phyloP scores from a whole-genome alignment of 2,797 vertebrate genomes.

The Lepus oiostolus region DNA sequence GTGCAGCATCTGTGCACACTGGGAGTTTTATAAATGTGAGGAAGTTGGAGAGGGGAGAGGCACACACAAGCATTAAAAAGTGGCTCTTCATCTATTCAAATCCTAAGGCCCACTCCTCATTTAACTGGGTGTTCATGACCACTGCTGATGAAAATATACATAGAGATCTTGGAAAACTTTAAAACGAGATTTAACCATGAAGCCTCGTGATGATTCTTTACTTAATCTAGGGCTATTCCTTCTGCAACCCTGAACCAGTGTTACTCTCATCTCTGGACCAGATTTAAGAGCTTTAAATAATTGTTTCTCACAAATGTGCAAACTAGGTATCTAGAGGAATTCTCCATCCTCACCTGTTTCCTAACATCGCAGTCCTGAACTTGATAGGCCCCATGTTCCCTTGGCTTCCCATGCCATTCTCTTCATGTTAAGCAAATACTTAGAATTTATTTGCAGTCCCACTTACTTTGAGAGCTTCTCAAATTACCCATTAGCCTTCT shows the following conservation, averaged over 20 bases:
- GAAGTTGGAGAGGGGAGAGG: background rate
- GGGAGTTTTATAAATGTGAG: background rate
- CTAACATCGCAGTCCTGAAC: background rate
- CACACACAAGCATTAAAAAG: background rate
- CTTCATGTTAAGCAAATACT: background rate
- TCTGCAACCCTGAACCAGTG: background rate
- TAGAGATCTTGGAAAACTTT: constrained; percentile 10
- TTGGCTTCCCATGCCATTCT: constrained; percentile 22
- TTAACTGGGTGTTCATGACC: background rate
- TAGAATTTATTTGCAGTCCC: background rate
- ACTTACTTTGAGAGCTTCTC: background rate
- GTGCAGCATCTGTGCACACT: background rate
- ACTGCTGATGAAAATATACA: constrained; percentile 14
- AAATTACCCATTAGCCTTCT: background rate
- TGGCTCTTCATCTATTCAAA: background rate
- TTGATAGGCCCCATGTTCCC: background rate
- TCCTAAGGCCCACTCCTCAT: background rate
- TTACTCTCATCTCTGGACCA: background rate
- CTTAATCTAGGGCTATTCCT: background rate
- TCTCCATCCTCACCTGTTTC: background rate
- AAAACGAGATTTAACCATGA: constrained; percentile 7
- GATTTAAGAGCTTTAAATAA: background rate
- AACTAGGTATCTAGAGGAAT: background rate
- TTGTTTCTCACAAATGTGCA: background rate
- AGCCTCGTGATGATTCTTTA: background rate